Base-by-base conservation (phyloP, 2,113 vertebrate species). In the Stigmatopora argus region DNA sequence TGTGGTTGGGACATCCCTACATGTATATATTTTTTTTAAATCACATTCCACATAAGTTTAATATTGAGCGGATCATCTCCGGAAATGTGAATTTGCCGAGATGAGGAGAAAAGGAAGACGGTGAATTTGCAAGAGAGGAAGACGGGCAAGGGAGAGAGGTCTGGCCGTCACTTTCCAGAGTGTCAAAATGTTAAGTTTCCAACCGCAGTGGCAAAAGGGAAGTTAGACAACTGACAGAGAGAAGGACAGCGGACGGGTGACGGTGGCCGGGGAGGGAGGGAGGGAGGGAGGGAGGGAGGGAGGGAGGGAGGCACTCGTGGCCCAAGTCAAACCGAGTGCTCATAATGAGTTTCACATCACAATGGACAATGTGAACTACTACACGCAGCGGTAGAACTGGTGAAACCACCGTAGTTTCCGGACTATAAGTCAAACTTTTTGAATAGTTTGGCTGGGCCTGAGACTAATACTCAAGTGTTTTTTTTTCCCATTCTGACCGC, bases 161-260 rank as follows among this genome's bases (percentile, higher is more conserved):
- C 87, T 89, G 90, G 89, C 86, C 91, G 91, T 73, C 84, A 79
- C 83, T 91, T 88, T 90, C 82, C 88, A 84, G 87, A 86, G 89
- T 91, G 88, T 91, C 89, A 92, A 92, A 91, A 91, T 85, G 79
- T 85, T 72, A 91, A 91, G 89, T 92, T 92, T 92, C 90, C 90
- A 92, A 92, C 90, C 90, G 86, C 90, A 92, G 67, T 57, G 72
- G 86, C 84, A 90, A 88, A 92, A 88, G 88, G 89, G 90, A 92
- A 92, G 90, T 90, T 78, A 85, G 74, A 85, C 79, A 90, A 89
- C 83, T 62, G 82, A 88, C 82, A 87, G 69, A 81, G 66, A 81
- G 70, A 79, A 70, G 83, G 75, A 82, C 49, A 67, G 67, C 63
- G 44, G 67, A 31, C 51, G 65, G 67, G 45, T 68, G 64, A 18